Percentiles rank a stretch among this genome's conserved stretches.
phyloP scores from a whole-genome alignment of 2,888 invertebrate species.

The Harpagoxenus sublaevis region DNA sequence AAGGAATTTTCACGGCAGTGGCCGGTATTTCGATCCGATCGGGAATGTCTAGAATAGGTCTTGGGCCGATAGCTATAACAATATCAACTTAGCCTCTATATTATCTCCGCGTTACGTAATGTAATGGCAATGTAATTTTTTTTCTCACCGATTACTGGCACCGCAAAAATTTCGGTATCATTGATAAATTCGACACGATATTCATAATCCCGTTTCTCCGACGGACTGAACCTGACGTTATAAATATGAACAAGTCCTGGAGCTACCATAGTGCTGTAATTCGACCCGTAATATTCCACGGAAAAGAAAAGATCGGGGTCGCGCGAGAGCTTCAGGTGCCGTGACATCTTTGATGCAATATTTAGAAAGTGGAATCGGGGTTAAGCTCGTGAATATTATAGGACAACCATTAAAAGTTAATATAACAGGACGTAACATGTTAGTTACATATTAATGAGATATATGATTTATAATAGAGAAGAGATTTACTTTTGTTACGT shows the following conservation, averaged over 20 bases:
- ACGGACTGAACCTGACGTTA: slow-evolving; percentile 89
- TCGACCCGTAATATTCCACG: slow-evolving; percentile 86
- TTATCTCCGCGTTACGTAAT: background rate
- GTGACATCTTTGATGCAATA: slow-evolving; percentile 86
- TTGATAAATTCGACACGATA: slow-evolving; percentile 87
- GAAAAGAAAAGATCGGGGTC: slow-evolving; percentile 87
- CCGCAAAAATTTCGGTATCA: slow-evolving; percentile 86
- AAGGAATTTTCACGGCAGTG: slow-evolving; percentile 87
- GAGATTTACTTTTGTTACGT: slow-evolving; percentile 87
- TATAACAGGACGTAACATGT: background rate
- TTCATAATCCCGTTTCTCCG: slow-evolving; percentile 87
- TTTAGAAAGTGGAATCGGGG: slow-evolving; percentile 17
- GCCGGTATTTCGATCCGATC: slow-evolving; percentile 87
- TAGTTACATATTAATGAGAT: background rate
- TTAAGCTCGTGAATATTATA: slow-evolving; percentile 25
- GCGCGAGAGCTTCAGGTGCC: slow-evolving; percentile 86
- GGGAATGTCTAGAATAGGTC: slow-evolving; percentile 88
- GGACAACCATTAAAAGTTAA: background rate
- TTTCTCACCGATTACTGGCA: slow-evolving; percentile 88
- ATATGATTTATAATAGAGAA: background rate
- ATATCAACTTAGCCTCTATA: slow-evolving; percentile 54
- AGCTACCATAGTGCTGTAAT: slow-evolving; percentile 88
- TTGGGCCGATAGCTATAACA: slow-evolving; percentile 87
- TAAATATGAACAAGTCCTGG: slow-evolving; percentile 90
- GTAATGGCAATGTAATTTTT: background rate